Conservation (phyloP, 2,113 vertebrate species). For the Perccottus glenii region DNA sequence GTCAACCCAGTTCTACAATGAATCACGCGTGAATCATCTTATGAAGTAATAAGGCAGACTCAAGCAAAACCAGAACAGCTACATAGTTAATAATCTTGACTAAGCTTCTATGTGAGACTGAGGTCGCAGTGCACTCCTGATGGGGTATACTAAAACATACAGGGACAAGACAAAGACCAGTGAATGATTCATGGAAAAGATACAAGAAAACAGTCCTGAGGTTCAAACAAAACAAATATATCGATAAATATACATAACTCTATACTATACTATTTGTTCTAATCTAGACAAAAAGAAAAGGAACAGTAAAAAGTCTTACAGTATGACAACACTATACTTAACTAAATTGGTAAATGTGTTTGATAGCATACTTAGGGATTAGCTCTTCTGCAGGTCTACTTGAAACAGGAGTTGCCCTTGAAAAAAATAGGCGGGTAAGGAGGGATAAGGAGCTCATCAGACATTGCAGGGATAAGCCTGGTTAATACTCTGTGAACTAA, state of each 20-base stretch:
- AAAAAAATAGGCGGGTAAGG: slow-evolving; percentile 14
- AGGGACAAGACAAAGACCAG: too few species aligned
- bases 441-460: slow-evolving; percentile 61
- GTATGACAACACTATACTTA: slow-evolving; percentile 16
- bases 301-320: neutral
- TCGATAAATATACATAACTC: too few species aligned
- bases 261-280: too few species aligned
- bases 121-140: neutral
- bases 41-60: slow-evolving; percentile 36
- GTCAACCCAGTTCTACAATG: slow-evolving; percentile 32
- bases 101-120: neutral
- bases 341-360: slow-evolving; percentile 14
- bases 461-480: slow-evolving; percentile 53
- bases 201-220: slow-evolving; percentile 14
- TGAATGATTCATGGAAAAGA: too few species aligned
- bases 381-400: slow-evolving; percentile 35
- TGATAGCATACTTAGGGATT: slow-evolving; percentile 23
- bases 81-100: neutral
- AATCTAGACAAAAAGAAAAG: neutral
- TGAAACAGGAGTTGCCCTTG: slow-evolving; percentile 3
- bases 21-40: slow-evolving; percentile 52
- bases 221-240: neutral
- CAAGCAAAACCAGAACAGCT: neutral
- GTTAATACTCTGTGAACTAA: slow-evolving; percentile 61
- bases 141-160: too few species aligned